Evolutionary conservation across 1,140 invertebrate genomes (phyloP), one percentile per base, ranked within the genome.

Genomic region (Stegodyphus dumicola): DNA sequence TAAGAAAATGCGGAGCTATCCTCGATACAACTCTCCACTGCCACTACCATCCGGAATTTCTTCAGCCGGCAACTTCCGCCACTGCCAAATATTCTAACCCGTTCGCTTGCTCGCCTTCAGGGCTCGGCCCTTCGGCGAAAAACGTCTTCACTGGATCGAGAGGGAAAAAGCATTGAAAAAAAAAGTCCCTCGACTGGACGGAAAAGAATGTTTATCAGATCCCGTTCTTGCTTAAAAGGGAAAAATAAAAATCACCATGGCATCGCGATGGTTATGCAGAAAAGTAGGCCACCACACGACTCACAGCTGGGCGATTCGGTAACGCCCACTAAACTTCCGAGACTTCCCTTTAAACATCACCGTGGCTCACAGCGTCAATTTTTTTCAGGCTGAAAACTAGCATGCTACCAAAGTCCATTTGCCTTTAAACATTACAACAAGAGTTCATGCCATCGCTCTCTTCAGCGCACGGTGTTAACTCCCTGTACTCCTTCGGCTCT

Each of bases 161-260:
- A 60, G 56, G 9, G 60, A 66, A 49, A 77, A 77, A 77, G 52
- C 66, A 60, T 18, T 51, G 76, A 67, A 64, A 54, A 33, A 77
- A 77, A 56, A 77, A 49, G 64, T 76, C 64, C 74, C 74, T 65
- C 6, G 13, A 64, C 56, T 56, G 49, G 33, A 33, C 15, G 33
- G 73, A 65, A 65, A 75, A 75, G 73, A 53, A 75, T 75, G 73
- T 76, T 76, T 60, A 76, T 76, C 74, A 64, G 74, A 76, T 76
- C 74, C 74, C 74, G 74, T 64, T 76, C 33, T 33, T 33, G 33
- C 1, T 60, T 10, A 60, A 60, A 60, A 60, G 15, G 9, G 15
- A 60, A 60, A 60, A 60, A 60, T 10, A 10, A 67, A 67, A 67
- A 17, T 67, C 9, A 67, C 7, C 7, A 67, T 67, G 65, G 65